A percentile compares a stretch with the other conserved stretches of the same genome.
These are phyloP conservation scores for Eristalis arbustorum DNA, from an alignment of 2,888 invertebrate genomes.

Conservation along the genomic window DNA sequence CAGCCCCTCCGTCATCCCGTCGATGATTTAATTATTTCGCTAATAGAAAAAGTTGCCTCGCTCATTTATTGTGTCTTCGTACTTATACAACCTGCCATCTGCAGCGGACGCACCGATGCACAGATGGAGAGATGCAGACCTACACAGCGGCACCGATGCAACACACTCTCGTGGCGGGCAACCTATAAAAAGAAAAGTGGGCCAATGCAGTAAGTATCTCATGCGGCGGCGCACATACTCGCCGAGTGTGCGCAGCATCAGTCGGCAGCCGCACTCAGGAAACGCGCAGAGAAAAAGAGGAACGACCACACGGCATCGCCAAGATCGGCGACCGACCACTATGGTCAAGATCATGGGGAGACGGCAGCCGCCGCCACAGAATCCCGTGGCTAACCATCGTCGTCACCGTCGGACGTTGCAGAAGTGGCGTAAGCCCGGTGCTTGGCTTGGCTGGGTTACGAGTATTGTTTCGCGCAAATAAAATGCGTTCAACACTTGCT, in stretches of 20 bases:
- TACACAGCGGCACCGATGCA: neutral
- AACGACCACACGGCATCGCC: constrained; percentile 29
- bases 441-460: neutral
- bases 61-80: constrained; percentile 53
- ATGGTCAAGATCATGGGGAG: constrained; percentile 59
- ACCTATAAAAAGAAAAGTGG: constrained; percentile 70
- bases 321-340: constrained; percentile 49
- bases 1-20: constrained; percentile 51
- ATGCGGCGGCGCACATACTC: constrained; percentile 15
- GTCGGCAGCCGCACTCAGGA: constrained; percentile 11
- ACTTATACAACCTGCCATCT: constrained; percentile 55
- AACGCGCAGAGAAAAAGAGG: constrained; percentile 33
- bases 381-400: neutral
- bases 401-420: neutral
- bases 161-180: neutral
- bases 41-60: constrained; percentile 68
- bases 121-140: constrained; percentile 1
- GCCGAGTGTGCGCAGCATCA: neutral
- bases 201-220: constrained; percentile 69
- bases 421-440: constrained; percentile 59
- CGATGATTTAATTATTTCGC: constrained; percentile 70
- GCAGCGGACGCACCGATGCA: neutral
- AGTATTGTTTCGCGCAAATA: constrained; percentile 32
- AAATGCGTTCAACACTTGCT: constrained; percentile 58
- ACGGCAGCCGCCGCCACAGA: neutral